Evolutionary conservation across 2,113 vertebrate genomes (phyloP).

Genomic region (Sinocyclocheilus maitianheensis): DNA sequence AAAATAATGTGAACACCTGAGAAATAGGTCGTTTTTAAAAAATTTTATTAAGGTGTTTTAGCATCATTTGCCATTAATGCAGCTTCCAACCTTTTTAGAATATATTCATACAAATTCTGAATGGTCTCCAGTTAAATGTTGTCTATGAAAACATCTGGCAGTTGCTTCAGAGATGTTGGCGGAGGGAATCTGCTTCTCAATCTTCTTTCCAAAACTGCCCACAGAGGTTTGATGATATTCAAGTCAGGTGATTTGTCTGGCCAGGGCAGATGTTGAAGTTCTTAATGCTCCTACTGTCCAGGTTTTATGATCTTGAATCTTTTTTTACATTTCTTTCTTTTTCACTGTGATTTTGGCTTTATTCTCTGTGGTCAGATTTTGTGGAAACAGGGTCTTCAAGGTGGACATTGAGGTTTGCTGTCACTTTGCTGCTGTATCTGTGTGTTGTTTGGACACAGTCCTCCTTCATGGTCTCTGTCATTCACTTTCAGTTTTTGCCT

Average conservation of each 20-base stretch:
- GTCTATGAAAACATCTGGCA: background rate
- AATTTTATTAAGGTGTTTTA: background rate
- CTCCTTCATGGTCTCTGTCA: background rate
- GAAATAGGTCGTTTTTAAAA: background rate
- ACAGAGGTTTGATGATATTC: background rate
- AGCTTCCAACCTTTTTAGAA: background rate
- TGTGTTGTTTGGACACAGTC: background rate
- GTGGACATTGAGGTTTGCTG: background rate
- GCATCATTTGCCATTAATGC: background rate
- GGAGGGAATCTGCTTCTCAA: background rate
- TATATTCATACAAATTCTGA: background rate
- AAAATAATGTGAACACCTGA: background rate
- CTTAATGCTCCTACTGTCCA: too few relatives aligned
- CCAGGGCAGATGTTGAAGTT: background rate
- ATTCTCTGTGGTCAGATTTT: background rate
- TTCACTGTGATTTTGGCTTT: background rate
- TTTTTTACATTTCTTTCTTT: background rate
- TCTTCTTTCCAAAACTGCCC: constrained; percentile 4
- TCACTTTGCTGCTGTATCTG: background rate
- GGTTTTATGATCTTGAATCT: too few relatives aligned
- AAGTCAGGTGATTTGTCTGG: background rate
- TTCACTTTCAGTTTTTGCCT: background rate
- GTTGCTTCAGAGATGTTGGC: background rate
- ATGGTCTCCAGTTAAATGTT: background rate
- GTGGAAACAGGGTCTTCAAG: background rate